phyloP scores from a whole-genome alignment of 2,888 invertebrate genomes.

The Omphaloscelis lunosa region DNA sequence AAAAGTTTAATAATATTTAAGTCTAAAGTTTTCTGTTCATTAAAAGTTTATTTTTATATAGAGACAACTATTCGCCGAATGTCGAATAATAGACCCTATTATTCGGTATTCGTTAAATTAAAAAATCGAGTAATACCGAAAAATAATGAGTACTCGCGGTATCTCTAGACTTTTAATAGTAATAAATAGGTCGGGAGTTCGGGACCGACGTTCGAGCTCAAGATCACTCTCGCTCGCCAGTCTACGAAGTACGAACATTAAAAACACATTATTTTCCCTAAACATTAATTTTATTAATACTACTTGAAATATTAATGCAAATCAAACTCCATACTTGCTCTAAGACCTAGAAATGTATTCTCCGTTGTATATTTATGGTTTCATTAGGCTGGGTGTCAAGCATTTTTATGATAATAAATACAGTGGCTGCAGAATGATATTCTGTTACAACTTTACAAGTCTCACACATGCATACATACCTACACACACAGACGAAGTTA shows the following conservation, averaged over 20 bases:
- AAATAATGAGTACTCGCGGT: no score
- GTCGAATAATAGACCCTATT: no score
- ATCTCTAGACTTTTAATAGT: no score
- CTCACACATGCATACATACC: not conserved
- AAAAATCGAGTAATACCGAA: no score
- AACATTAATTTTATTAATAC: constrained; percentile 1
- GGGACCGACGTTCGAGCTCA: not conserved
- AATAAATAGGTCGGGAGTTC: not conserved
- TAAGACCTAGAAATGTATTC: constrained; percentile 12
- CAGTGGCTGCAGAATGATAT: constrained; percentile 28
- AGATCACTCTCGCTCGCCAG: not conserved
- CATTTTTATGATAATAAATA: constrained; percentile 47
- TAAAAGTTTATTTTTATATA: no score
- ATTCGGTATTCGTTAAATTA: no score
- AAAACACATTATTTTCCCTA: not conserved
- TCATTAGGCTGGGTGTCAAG: constrained; percentile 19
- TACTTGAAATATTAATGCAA: not conserved
- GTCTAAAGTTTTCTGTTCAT: no score
- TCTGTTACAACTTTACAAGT: constrained; percentile 32
- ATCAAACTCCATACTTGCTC: constrained; percentile 19
- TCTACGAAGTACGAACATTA: not conserved
- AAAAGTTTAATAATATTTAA: no score
- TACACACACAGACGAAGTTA: constrained; percentile 6
- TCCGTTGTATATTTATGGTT: constrained; percentile 12
- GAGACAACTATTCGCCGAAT: no score